Evolutionary conservation across 2,797 vertebrate species (phyloP).

Genomic region (Gobio occitaniae): DNA sequence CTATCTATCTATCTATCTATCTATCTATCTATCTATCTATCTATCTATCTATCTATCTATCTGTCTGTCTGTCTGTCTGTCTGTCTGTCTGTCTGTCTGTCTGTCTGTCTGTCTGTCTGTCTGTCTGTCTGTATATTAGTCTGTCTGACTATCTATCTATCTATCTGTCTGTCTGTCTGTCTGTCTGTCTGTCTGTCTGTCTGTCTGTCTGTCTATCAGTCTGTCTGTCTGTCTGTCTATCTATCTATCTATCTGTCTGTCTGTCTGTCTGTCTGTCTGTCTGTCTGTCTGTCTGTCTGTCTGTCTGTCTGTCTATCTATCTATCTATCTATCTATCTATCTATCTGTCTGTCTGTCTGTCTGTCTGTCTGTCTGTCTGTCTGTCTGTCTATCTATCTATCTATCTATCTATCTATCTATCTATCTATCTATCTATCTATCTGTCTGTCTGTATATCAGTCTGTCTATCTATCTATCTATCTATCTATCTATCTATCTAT

Average conservation of each 20-base stretch:
- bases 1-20: too few relatives aligned
- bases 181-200: too few relatives aligned
- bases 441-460: not conserved
- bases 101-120: too few relatives aligned
- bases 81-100: too few relatives aligned
- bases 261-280: not conserved
- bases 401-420: fast-evolving
- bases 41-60: too few relatives aligned
- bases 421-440: fast-evolving
- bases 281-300: too few relatives aligned
- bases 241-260: not conserved
- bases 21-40: too few relatives aligned
- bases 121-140: not conserved
- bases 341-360: not conserved
- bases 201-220: not conserved
- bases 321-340: not conserved
- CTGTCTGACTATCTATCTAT: not conserved
- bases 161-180: not conserved
- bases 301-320: too few relatives aligned
- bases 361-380: not conserved
- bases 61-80: too few relatives aligned
- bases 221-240: too few relatives aligned
- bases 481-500: not conserved
- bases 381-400: not conserved
- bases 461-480: fast-evolving